Conservation (phyloP, 2,888 invertebrate species). For the Drosophila nr. perissopoda region DNA sequence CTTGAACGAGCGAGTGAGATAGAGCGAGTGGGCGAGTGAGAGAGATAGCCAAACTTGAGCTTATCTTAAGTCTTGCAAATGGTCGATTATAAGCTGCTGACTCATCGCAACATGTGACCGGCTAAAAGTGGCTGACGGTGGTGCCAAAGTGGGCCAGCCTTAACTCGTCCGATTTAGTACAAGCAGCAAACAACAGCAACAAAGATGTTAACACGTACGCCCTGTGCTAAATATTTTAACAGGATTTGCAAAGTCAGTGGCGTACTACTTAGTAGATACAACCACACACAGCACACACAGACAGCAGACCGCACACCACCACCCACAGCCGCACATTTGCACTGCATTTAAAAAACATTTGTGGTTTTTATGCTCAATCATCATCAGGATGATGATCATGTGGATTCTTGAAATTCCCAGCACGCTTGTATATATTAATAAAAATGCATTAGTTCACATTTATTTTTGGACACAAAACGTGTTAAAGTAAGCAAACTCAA, state of each 20-base stretch:
- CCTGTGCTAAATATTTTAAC: slow-evolving; percentile 68
- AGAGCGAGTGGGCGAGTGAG: not conserved
- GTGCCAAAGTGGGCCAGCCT: slow-evolving; percentile 35
- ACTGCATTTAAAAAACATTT: slow-evolving; percentile 83
- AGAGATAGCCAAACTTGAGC: slow-evolving; percentile 13
- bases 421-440: slow-evolving; percentile 81
- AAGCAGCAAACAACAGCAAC: slow-evolving; percentile 35
- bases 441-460: slow-evolving; percentile 82
- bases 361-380: slow-evolving; percentile 82
- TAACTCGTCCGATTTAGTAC: slow-evolving; percentile 40
- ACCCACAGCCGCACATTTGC: slow-evolving; percentile 57
- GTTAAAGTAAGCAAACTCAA: slow-evolving; percentile 68
- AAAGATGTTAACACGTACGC: slow-evolving; percentile 64
- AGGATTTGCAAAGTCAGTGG: slow-evolving; percentile 46
- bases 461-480: slow-evolving; percentile 78
- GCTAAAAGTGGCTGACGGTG: not conserved
- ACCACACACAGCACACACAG: not conserved
- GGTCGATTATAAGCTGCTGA: slow-evolving; percentile 59
- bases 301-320: not conserved
- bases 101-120: slow-evolving; percentile 48
- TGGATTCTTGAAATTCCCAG: slow-evolving; percentile 63
- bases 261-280: slow-evolving; percentile 50
- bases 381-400: slow-evolving; percentile 55
- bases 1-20: not conserved
- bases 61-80: slow-evolving; percentile 50